Percentiles rank a stretch among this genome's conserved stretches.
These are phyloP conservation scores for Drosophila trapezifrons DNA, from an alignment of 1,140 invertebrate genomes.

Conservation along the genomic window DNA sequence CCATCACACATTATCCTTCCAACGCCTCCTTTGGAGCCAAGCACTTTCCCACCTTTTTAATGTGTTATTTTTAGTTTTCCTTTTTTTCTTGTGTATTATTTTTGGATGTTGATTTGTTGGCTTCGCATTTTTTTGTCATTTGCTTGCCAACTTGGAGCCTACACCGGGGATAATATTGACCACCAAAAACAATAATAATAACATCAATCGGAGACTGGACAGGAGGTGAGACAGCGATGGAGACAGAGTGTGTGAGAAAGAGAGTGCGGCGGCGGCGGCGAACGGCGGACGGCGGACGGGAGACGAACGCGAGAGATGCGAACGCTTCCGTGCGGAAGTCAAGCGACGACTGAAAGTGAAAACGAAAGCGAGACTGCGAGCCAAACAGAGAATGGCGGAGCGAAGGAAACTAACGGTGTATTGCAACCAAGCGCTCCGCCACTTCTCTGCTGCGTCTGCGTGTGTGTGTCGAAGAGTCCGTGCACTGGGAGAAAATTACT, in stretches of 20 bases:
- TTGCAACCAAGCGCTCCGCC: conserved; percentile 31
- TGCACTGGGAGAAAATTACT: not conserved
- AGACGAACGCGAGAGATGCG: conserved; percentile 56
- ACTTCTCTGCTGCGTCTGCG: conserved; percentile 51
- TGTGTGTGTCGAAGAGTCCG: conserved; percentile 33
- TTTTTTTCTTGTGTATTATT: not conserved
- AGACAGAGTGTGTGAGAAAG: conserved; percentile 11
- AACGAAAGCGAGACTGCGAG: conserved; percentile 47
- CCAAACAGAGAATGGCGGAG: conserved; percentile 22
- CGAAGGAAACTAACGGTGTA: conserved; percentile 57
- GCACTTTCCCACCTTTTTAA: conserved; percentile 16
- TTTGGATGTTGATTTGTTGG: not conserved
- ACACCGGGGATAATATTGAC: conserved; percentile 5
- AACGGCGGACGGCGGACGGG: not conserved
- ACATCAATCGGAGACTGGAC: conserved; percentile 22
- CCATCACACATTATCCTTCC: not conserved
- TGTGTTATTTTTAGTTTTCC: not conserved
- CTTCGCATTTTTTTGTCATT: conserved; percentile 3
- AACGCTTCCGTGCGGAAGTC: conserved; percentile 80
- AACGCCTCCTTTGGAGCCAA: not conserved
- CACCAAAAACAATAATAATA: conserved; percentile 32
- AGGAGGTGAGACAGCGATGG: conserved; percentile 19
- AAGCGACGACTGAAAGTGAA: conserved; percentile 78
- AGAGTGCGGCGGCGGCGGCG: conserved; percentile 10
- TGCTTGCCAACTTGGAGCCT: too few species aligned